Percentiles rank a stretch among this genome's conserved stretches.
These are phyloP conservation scores for Neotoma lepida DNA, from an alignment of 2,113 vertebrate species.

Conservation along the genomic window DNA sequence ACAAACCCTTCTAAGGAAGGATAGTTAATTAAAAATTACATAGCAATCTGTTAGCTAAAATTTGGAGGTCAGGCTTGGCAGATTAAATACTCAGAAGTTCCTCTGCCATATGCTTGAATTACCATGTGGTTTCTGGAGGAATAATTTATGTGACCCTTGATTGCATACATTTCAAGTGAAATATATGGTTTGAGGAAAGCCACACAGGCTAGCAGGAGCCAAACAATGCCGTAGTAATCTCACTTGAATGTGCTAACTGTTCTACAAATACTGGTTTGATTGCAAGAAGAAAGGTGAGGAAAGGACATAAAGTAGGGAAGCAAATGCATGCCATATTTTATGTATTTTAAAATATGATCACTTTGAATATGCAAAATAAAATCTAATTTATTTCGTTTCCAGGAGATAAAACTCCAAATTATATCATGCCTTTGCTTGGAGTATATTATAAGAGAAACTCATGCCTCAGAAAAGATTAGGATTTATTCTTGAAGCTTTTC, in stretches of 20 bases:
- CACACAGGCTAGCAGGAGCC: neutral
- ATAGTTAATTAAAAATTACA: slow-evolving; percentile 61
- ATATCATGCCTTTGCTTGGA: neutral
- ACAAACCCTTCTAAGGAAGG: slow-evolving; percentile 28
- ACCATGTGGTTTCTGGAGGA: neutral
- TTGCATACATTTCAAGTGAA: slow-evolving; percentile 23
- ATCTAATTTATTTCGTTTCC: neutral
- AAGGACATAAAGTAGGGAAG: neutral
- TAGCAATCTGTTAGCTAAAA: slow-evolving; percentile 45
- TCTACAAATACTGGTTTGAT: neutral
- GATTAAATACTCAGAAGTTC: slow-evolving; percentile 34
- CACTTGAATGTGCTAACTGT: neutral
- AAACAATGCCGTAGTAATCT: neutral
- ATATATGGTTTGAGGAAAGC: neutral
- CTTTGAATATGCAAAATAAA: neutral
- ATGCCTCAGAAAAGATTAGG: neutral
- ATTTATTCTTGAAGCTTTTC: neutral
- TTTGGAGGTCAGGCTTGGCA: slow-evolving; percentile 49
- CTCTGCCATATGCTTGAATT: slow-evolving; percentile 14
- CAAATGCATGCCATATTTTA: neutral
- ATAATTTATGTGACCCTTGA: neutral
- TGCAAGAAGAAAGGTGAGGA: neutral
- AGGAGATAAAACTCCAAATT: neutral
- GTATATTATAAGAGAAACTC: neutral
- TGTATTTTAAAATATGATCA: neutral